Evolutionary conservation across 2,113 vertebrate species (phyloP).

Genomic region (Seriola rivoliana): DNA sequence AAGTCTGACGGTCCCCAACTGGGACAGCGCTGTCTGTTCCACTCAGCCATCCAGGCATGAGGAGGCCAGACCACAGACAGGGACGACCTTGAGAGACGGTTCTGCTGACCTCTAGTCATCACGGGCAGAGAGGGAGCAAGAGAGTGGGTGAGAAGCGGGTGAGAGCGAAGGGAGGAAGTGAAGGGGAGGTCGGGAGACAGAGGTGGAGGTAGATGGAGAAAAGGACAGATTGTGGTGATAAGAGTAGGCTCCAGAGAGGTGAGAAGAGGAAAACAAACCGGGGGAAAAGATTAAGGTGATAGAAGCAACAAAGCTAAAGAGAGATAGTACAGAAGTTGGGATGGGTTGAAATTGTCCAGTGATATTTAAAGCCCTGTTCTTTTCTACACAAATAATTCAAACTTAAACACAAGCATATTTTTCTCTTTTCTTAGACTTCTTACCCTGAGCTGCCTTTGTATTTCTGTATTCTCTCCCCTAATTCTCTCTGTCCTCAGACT

Average conservation of each 20-base stretch:
- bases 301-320: neutral
- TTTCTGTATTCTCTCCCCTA: neutral
- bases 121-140: slow-evolving; percentile 17
- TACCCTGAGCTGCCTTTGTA: neutral
- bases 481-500: neutral
- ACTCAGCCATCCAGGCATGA: slow-evolving; percentile 72
- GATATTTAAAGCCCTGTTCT: neutral
- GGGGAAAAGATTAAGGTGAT: neutral
- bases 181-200: neutral
- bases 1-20: slow-evolving; percentile 68
- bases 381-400: neutral
- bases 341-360: neutral
- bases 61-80: slow-evolving; percentile 51
- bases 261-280: slow-evolving; percentile 18
- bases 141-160: neutral
- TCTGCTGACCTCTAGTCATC: slow-evolving; percentile 63
- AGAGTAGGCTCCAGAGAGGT: slow-evolving; percentile 1
- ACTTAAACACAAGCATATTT: neutral
- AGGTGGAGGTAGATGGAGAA: neutral
- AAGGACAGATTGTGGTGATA: neutral
- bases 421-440: neutral
- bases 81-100: slow-evolving; percentile 73
- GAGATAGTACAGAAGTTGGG: neutral
- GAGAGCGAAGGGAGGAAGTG: slow-evolving; percentile 4
- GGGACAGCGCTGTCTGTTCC: slow-evolving; percentile 75